A percentile compares a stretch with the other conserved stretches of the same genome.
Evolutionary conservation across 1,140 invertebrate genomes (phyloP).

Genomic region (Aphidius gifuensis): DNA sequence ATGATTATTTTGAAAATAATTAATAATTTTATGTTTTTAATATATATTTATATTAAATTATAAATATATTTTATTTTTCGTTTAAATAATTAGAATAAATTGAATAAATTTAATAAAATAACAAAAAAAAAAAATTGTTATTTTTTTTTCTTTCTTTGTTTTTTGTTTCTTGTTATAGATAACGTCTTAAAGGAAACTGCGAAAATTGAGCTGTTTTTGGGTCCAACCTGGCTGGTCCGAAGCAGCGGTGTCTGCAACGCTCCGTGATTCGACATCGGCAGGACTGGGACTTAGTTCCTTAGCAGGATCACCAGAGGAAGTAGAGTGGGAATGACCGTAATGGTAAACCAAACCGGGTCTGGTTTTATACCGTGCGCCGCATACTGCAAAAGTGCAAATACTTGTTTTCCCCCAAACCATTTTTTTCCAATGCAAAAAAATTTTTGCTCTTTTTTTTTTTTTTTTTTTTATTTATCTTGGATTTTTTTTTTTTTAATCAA

Average conservation of each 20-base stretch:
- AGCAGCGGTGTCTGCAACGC: conserved; percentile 55
- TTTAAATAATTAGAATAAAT: background rate
- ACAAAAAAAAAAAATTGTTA: conserved; percentile 14
- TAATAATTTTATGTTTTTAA: too few relatives aligned
- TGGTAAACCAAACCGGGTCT: conserved; percentile 95
- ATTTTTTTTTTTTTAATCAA: conserved; percentile 30
- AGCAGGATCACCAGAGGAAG: conserved; percentile 58
- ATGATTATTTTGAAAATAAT: too few relatives aligned
- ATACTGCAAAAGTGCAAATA: conserved; percentile 73
- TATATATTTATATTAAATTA: too few relatives aligned
- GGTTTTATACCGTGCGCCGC: conserved; percentile 95
- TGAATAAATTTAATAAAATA: too few relatives aligned
- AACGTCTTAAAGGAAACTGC: conserved; percentile 30
- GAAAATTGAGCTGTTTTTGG: conserved; percentile 55
- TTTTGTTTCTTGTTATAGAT: conserved; percentile 21
- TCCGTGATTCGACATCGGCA: conserved; percentile 56
- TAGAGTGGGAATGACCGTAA: conserved; percentile 88
- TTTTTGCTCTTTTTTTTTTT: conserved; percentile 28
- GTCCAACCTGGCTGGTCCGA: conserved; percentile 57
- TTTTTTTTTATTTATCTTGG: conserved; percentile 19
- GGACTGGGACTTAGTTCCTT: conserved; percentile 58
- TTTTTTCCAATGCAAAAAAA: conserved; percentile 42
- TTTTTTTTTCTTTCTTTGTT: conserved; percentile 14
- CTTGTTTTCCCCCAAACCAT: conserved; percentile 56
- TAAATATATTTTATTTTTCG: too few relatives aligned